Base-by-base conservation (phyloP, 2,113 vertebrate species). In the Oceanites oceanicus region DNA sequence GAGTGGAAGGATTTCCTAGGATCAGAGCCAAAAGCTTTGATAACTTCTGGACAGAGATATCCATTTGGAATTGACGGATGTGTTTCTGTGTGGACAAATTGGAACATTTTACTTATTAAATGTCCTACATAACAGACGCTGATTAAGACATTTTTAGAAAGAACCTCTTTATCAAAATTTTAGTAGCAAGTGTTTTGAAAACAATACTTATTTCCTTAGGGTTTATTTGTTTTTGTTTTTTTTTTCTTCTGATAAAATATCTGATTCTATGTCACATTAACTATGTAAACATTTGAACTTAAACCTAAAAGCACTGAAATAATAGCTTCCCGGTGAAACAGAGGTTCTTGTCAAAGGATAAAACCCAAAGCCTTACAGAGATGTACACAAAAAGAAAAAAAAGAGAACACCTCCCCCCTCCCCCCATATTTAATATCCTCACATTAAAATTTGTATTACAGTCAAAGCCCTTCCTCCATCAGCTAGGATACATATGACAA, bases 391-490 rank as follows among this genome's bases (percentile, higher is more conserved):
- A 86, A 63, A 73, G 55, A 77, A 4, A 44, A 25, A 40, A n/a
- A 7, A 38, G 4, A 52, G 26, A 11, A 44, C 2, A 0, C 1
- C 19, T 10, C 2, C n/a, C 21, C 11, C 20, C 7, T 44, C n/a
- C 15, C 44, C 10, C 13, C 40, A 47, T 7, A 44, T 53, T 79
- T 80, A 75, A 42, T 49, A 44, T 29, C 6, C 7, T 63, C 26
- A 65, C 32, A 63, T 25, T 58, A 63, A 52, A 83, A 63, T 45
- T 23, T 45, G 30, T 58, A 52, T 44, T 61, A 21, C n/a, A 36
- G 2, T 45, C 47, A 66, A 73, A 94, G 21, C 7, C 11, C 36
- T 36, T 40, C 38, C 21, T 73, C 30, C 38, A 20, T 36, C 42
- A 58, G 61, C 55, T 40, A 17, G 45, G 70, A 63, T 38, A 23